A percentile compares a stretch with the other conserved stretches of the same genome.
phyloP scores from a whole-genome alignment of 1,140 invertebrate species.

The Drosophila erecta region DNA sequence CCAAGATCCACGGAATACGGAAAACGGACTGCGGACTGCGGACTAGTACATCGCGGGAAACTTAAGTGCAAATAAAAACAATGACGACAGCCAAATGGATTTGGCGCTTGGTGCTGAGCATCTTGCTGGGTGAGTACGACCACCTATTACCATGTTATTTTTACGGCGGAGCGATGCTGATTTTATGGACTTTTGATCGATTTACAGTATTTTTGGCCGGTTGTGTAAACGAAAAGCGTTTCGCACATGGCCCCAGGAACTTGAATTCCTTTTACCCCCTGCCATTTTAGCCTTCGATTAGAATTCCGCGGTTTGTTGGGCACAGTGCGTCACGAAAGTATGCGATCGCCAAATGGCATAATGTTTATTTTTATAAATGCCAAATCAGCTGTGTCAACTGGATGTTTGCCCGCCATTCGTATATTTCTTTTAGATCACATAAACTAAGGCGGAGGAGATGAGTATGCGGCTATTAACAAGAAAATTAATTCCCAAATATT shows the following conservation, averaged over 20 bases:
- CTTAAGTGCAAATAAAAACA: slow-evolving; percentile 74
- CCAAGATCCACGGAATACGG: slow-evolving; percentile 39
- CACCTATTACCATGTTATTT: slow-evolving; percentile 20
- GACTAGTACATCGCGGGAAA: slow-evolving; percentile 48
- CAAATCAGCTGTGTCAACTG: slow-evolving; percentile 42
- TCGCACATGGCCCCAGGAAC: slow-evolving; percentile 40
- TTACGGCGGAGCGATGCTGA: slow-evolving; percentile 30
- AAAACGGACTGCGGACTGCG: neutral
- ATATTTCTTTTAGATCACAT: slow-evolving; percentile 48
- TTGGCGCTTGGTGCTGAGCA: slow-evolving; percentile 64
- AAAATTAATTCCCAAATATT: slow-evolving; percentile 60
- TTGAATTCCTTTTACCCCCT: slow-evolving; percentile 18
- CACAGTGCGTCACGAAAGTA: slow-evolving; percentile 50
- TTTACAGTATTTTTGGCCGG: slow-evolving; percentile 55
- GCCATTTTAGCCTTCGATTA: slow-evolving; percentile 2
- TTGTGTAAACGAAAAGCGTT: slow-evolving; percentile 7
- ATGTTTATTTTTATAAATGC: slow-evolving; percentile 56
- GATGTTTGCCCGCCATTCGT: slow-evolving; percentile 10
- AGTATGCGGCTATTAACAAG: slow-evolving; percentile 66
- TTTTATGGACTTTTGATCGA: slow-evolving; percentile 68
- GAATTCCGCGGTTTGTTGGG: neutral
- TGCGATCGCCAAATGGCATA: slow-evolving; percentile 40
- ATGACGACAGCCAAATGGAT: slow-evolving; percentile 84
- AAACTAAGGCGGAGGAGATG: slow-evolving; percentile 54
- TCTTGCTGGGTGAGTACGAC: slow-evolving; percentile 66